These are phyloP conservation scores for Coracopsis vasa DNA, from an alignment of 2,113 vertebrate species.

Conservation along the genomic window DNA sequence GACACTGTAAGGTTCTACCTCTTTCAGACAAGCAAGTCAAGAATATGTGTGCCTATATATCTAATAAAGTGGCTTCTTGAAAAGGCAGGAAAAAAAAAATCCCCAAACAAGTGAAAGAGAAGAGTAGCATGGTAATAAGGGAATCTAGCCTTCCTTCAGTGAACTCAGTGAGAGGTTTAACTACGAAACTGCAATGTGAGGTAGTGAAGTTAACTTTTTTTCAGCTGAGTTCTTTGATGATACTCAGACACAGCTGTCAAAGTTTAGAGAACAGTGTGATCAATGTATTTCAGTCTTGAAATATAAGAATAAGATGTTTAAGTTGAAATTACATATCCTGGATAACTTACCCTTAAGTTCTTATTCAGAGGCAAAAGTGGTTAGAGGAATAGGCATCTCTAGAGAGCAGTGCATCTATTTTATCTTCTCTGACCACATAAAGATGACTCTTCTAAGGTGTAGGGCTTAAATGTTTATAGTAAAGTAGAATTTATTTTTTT, in stretches of 20 bases:
- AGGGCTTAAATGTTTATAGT: not conserved
- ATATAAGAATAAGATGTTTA: not conserved
- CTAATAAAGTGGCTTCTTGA: not conserved
- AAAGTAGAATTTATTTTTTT: not conserved
- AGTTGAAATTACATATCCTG: not conserved
- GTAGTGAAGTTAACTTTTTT: not conserved
- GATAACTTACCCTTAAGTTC: not conserved
- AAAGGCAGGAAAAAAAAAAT: not conserved
- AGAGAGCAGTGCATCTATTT: not conserved
- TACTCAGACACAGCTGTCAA: not conserved
- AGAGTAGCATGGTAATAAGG: fast-evolving
- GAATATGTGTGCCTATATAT: not conserved
- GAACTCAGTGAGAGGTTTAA: fast-evolving
- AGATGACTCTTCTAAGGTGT: not conserved
- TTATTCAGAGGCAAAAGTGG: not conserved
- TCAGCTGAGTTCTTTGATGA: not conserved
- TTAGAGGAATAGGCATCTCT: not conserved
- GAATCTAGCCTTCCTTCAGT: not conserved
- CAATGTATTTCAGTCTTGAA: not conserved
- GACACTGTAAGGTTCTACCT: not conserved
- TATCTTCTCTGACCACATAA: not conserved
- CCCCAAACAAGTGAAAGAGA: not conserved
- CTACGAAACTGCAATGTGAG: not conserved
- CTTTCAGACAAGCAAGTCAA: not conserved
- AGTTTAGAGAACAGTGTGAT: not conserved